Base-by-base conservation (phyloP, 2,888 invertebrate genomes). In the Troilus luridus region DNA sequence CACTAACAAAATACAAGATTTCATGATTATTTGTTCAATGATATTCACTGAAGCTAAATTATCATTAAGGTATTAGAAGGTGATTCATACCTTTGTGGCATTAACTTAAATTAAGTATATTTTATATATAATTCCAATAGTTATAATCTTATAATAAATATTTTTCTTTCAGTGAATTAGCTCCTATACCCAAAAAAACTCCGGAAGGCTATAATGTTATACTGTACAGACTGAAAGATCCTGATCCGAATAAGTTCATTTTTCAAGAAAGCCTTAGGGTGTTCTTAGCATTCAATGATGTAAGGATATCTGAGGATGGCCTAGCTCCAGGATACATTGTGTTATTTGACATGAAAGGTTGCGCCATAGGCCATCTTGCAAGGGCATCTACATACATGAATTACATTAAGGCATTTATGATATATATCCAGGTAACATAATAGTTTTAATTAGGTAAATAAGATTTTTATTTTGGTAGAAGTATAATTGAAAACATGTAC, bases 271-370 rank as follows among this genome's bases (percentile, higher is more conserved):
- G 92, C 2, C 89, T 93, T 58, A 93, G 92, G 88, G 90, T 93
- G 21, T 94, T 94, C 92, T 93, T 93, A 90, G 92, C 93, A 64
- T 93, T 93, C 92, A 93, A 93, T 91, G 93, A 93, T 92, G 91
- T 93, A 14, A 89, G 93, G 14, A 92, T 94, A 21, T 93, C 93
- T 9, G 94, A 93, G 91, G 93, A 93, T 90, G 93, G 93, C 3
- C 92, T 93, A 5, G 89, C 91, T 5, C 92, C 93, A 8, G 94
- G 94, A 0, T 93, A 93, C 92, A 91, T 93, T 14, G 93, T 93
- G 14, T 91, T 94, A 17, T 93, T 94, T 88, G 94, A 94, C 92
- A 93, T 93, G 93, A 93, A 93, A 89, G 93, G 93, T 14, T 92
- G 93, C 88, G 88, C 93, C 5, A 89, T 93, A 88, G 93, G 93